Evolutionary conservation across 2,888 invertebrate genomes (phyloP), one percentile per base, ranked within the genome.

Genomic region (Sturmia bella): DNA sequence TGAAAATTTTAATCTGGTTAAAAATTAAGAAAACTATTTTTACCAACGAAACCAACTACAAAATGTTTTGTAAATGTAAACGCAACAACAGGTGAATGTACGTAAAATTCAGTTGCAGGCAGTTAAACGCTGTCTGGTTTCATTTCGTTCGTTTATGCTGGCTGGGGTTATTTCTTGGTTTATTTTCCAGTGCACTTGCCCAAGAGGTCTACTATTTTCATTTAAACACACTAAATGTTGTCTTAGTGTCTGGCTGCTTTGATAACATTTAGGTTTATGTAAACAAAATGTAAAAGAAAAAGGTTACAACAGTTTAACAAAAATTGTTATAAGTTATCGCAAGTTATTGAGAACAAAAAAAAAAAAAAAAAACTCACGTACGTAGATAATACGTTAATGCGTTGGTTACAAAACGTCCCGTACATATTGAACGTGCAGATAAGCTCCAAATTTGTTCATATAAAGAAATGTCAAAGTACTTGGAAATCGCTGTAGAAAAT

Each of bases 211-310:
- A 17, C 57, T 5, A n/a, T 19, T 56, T 50, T 54, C 19, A 45
- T n/a, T n/a, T 39, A 50, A 48, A 57, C 12, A 32, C 41, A 74
- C 37, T 74, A 43, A 64, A 64, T 32, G 39, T 63, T 64, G n/a
- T 73, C 54, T 43, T 7, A 13, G 5, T 45, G 32, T 19, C n/a
- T 48, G 64, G 24, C 27, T 48, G 57, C 15, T 52, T 54, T 77
- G 45, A 66, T 66, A 64, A 52, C 45, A 50, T 66, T 78, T 68
- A 61, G 54, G 72, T 78, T 78, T 72, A 61, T 66, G 78, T 78
- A 78, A 78, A 78, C 78, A 66, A 64, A 72, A 66, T 78, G 66
- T 59, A 45, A 43, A 52, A 9, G 50, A 66, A 48, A 74, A 73
- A 73, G 21, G 41, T 50, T 50, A 27, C 6, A 66, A 27, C 6